phyloP scores from a whole-genome alignment of 2,113 vertebrate species.

The Tragelaphus strepsiceros region DNA sequence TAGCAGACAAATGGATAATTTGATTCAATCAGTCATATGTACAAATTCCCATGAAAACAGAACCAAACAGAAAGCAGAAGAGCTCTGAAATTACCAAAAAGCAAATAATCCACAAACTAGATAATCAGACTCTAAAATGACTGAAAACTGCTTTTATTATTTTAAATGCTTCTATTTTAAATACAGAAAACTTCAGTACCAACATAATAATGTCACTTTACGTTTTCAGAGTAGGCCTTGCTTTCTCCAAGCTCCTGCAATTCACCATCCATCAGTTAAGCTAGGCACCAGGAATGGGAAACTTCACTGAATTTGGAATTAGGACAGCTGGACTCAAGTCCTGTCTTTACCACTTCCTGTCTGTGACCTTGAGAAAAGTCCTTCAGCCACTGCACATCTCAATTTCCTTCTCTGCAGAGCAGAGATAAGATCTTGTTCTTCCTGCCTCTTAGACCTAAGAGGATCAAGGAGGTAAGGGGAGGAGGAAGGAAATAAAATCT shows the following conservation, averaged over 20 bases:
- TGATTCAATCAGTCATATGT: background rate
- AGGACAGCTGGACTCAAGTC: conserved; percentile 7
- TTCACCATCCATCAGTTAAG: background rate
- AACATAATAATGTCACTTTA: background rate
- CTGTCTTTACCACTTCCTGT: conserved; percentile 46
- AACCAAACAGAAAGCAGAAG: background rate
- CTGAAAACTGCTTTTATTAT: background rate
- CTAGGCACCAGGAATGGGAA: background rate
- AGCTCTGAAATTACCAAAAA: background rate
- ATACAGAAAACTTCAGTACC: background rate
- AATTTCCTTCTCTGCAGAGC: conserved; percentile 28
- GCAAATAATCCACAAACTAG: background rate
- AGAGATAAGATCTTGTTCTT: conserved; percentile 55
- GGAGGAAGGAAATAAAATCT: conserved; percentile 13
- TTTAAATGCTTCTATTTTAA: background rate
- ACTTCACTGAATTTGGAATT: conserved; percentile 20
- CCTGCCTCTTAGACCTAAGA: background rate
- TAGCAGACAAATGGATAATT: background rate
- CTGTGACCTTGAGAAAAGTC: conserved; percentile 47
- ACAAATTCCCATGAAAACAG: background rate
- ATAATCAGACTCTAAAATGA: background rate
- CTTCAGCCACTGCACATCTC: background rate
- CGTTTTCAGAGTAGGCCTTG: background rate
- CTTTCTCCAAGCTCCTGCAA: background rate
- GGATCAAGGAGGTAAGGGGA: background rate